phyloP scores from a whole-genome alignment of 2,888 invertebrate species.

The Pecten maximus region DNA sequence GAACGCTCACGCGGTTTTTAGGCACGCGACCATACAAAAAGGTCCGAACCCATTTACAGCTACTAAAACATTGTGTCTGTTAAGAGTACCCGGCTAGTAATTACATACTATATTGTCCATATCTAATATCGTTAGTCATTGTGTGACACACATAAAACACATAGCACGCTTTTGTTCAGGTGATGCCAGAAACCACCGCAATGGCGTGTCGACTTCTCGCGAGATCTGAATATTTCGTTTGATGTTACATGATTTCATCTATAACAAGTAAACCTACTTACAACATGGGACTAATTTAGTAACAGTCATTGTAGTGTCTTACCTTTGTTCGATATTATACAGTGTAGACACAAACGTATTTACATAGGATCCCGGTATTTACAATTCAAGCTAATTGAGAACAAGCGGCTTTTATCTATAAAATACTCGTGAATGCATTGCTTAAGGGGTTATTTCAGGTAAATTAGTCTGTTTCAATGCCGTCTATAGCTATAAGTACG shows the following conservation, averaged over 20 bases:
- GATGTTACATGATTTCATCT: neutral
- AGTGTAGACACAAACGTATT: neutral
- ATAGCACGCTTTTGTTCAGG: neutral
- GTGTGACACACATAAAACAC: neutral
- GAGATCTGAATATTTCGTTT: neutral
- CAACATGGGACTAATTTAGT: neutral
- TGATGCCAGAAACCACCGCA: neutral
- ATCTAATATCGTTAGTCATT: neutral
- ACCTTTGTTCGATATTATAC: neutral
- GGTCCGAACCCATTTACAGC: neutral
- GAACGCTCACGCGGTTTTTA: neutral
- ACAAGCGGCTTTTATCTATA: neutral
- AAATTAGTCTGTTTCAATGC: neutral
- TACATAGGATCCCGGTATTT: neutral
- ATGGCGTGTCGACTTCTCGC: constrained; percentile 9
- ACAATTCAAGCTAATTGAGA: neutral
- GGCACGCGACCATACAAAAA: neutral
- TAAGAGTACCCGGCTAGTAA: neutral
- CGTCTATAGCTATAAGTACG: neutral
- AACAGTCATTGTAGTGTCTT: neutral
- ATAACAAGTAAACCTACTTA: neutral
- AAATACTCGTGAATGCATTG: neutral
- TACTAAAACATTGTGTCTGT: neutral
- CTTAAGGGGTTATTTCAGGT: neutral
- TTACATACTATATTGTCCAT: neutral